Evolutionary conservation across 1,140 invertebrate species (phyloP), one percentile per base, ranked within the genome.

Genomic region (Neocloeon triangulifer): DNA sequence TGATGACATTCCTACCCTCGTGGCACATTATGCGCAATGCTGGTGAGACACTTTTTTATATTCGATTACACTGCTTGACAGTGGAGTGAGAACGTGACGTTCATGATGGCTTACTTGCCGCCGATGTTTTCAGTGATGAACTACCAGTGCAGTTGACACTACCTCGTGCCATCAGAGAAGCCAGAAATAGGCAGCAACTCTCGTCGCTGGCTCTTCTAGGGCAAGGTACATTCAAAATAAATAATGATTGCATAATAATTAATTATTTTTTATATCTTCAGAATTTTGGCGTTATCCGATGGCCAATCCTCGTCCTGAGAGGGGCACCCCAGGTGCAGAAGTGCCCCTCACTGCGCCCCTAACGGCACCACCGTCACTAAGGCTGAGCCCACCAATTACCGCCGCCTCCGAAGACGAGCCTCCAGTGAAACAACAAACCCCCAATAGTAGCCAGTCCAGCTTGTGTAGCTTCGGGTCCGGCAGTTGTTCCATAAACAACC

Each of bases 1-100:
- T 51, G 73, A 75, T 47, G 80, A 79, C 41, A 84, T 94, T 47
- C 84, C 86, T 15, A 69, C 76, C 30, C 62, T 95, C 34, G 78
- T 96, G 34, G 77, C 80, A 30, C 81, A 94, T 55, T 95, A 95
- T 52, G 79, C 79, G 30, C 73, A 82, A 48, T 82, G 82, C 53
- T 85, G 81, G 78, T 82, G 50, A 71, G 66, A 59, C 29, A 34
- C 17, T 18, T 20, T 3, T 30, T 33, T 32, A 30, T 14, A 12
- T 17, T 7, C 19, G n/a, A n/a, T 38, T 21, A 22, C 19, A 17
- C 25, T 32, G 17, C 4, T 25, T 38, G 12, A 36, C 10, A 31
- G 26, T 22, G 7, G 18, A 19, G n/a, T 8, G 21, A 23, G 8
- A 8, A 23, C 8, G 21, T 8, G 21, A 8, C 21, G 21, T 8